Conservation (phyloP, 2,888 invertebrate genomes). For the Agriopis marginaria region DNA sequence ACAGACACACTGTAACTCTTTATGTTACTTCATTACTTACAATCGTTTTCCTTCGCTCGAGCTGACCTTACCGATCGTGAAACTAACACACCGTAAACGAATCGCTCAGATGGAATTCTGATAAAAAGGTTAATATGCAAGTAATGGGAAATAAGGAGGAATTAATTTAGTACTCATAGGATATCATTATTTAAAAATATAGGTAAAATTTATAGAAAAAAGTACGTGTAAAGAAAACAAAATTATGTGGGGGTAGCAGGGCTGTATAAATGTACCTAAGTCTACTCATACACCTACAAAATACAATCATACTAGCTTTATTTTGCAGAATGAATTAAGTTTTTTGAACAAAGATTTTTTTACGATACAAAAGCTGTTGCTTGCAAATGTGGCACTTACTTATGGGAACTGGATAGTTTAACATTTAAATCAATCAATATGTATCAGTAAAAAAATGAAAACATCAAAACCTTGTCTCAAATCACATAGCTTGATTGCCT, state of each 20-base stretch:
- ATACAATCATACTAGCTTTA: too few relatives aligned
- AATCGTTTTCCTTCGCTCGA: slow-evolving; percentile 10
- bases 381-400: too few relatives aligned
- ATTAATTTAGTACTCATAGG: neutral
- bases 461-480: neutral
- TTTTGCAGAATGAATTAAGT: neutral
- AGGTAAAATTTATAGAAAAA: neutral
- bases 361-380: too few relatives aligned
- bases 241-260: too few relatives aligned
- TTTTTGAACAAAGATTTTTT: neutral
- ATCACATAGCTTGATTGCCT: neutral
- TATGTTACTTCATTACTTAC: neutral
- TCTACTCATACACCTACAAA: too few relatives aligned
- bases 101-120: slow-evolving; percentile 1
- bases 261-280: too few relatives aligned
- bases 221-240: too few relatives aligned
- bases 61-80: slow-evolving; percentile 23
- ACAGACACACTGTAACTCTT: neutral
- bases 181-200: too few relatives aligned
- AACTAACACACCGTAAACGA: slow-evolving; percentile 23
- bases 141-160: slow-evolving; percentile 13
- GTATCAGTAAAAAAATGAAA: too few relatives aligned
- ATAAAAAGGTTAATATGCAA: slow-evolving; percentile 18
- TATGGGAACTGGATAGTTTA: too few relatives aligned
- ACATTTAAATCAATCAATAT: too few relatives aligned